These are phyloP conservation scores for Eupithecia pulchellata DNA, from an alignment of 2,888 invertebrate species.

Conservation along the genomic window DNA sequence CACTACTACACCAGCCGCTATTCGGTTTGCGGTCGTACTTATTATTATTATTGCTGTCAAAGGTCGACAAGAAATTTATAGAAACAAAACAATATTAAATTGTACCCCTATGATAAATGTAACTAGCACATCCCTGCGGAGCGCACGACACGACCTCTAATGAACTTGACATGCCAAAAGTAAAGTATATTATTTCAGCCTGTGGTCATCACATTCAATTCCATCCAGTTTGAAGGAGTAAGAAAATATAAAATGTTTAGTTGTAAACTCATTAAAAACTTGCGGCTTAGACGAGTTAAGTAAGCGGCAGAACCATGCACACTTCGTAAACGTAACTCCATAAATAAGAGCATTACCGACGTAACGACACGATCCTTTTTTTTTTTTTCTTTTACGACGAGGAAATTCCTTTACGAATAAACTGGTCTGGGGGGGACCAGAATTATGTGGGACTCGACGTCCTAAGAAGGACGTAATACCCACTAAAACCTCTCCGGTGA, in stretches of 20 bases:
- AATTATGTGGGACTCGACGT: too few species aligned
- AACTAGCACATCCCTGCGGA: too few species aligned
- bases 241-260: too few species aligned
- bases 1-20: background rate
- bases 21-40: background rate
- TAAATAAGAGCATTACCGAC: slow-evolving; percentile 37
- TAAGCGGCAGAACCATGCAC: background rate
- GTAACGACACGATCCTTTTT: slow-evolving; percentile 35
- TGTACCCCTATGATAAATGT: too few species aligned
- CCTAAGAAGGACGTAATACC: too few species aligned
- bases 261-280: too few species aligned
- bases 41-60: background rate
- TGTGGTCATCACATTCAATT: too few species aligned
- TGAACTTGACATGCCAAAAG: background rate
- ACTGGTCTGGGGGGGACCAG: too few species aligned
- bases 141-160: background rate
- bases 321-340: slow-evolving; percentile 7
- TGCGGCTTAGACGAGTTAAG: background rate
- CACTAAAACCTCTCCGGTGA: too few species aligned
- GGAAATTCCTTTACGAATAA: too few species aligned
- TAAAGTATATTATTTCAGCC: background rate
- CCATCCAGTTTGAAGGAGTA: too few species aligned
- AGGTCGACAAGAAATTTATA: background rate
- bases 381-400: too few species aligned
- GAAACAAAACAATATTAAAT: background rate